Evolutionary conservation across 2,888 invertebrate genomes (phyloP), one percentile per base, ranked within the genome.

Genomic region (Lepidocyrtoides sp.): DNA sequence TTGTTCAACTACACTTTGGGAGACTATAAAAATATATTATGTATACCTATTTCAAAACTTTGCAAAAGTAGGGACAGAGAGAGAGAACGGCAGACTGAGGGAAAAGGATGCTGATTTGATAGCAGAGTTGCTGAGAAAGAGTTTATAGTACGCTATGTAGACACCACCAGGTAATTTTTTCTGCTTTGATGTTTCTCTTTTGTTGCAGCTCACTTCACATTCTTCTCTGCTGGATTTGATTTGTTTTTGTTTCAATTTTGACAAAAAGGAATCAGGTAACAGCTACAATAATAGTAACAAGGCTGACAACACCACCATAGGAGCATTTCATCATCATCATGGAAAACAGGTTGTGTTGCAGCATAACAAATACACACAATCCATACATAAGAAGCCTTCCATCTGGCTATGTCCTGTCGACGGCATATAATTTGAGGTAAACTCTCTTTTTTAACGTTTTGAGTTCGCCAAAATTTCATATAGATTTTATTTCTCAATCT

Each of bases 181-280:
- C 20, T 51, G n/a, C 77, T 77, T 77, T 77, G 77, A 77, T 77
- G 77, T 77, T 77, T 48, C 29, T 26, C 23, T 12, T 72, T 72
- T 66, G 66, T 72, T 72, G 20, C 44, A 20, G 41, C 44, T 41
- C 44, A 44, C 44, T 72, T 44, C 72, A 41, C 51, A 4, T 77
- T 26, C 17, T 51, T 8, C 51, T n/a, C 14, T 72, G 41, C 23
- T 72, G 72, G 72, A 72, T 51, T 77, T 51, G 77, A 77, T 23
- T 48, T 77, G 77, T 77, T 77, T 72, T 77, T 54, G 51, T 77
- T 77, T 77, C 75, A 75, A 75, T 75, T 75, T 75, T 44, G 23
- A 60, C 60, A 60, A 26, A 60, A 60, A 60, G 8, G 60, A 60
- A 26, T 60, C 20, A 60, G 26, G 2, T 5, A 41, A 41, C 41